A percentile compares a stretch with the other conserved stretches of the same genome.
Conservation (phyloP, 2,888 invertebrate genomes). For the Patella pellucida region DNA sequence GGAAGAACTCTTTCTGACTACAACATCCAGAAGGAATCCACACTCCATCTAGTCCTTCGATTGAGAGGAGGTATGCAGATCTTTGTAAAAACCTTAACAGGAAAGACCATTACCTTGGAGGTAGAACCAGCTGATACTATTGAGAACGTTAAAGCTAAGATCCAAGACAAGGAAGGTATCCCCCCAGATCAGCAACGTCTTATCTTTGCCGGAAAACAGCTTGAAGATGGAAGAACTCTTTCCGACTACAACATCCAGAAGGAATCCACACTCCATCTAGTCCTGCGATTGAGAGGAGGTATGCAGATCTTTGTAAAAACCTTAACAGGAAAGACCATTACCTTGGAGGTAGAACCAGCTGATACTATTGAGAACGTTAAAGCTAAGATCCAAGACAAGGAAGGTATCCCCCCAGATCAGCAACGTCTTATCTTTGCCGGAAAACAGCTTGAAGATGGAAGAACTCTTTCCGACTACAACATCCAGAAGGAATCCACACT, state of each 20-base stretch:
- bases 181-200: conserved; percentile 85
- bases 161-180: conserved; percentile 75
- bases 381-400: conserved; percentile 74
- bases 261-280: conserved; percentile 91
- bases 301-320: conserved; percentile 84
- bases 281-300: conserved; percentile 83
- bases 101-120: conserved; percentile 67
- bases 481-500: conserved; percentile 96
- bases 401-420: conserved; percentile 79
- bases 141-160: conserved; percentile 86
- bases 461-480: conserved; percentile 91
- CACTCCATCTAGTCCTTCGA: conserved; percentile 89
- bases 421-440: conserved; percentile 93
- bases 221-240: conserved; percentile 93
- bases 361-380: conserved; percentile 95
- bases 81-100: conserved; percentile 73
- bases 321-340: conserved; percentile 67
- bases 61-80: conserved; percentile 81
- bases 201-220: conserved; percentile 94
- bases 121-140: conserved; percentile 90
- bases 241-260: conserved; percentile 96
- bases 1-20: conserved; percentile 92
- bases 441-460: conserved; percentile 94
- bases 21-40: conserved; percentile 95
- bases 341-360: conserved; percentile 79